Conservation (phyloP, 2,113 vertebrate species). For the Anhinga anhinga region DNA sequence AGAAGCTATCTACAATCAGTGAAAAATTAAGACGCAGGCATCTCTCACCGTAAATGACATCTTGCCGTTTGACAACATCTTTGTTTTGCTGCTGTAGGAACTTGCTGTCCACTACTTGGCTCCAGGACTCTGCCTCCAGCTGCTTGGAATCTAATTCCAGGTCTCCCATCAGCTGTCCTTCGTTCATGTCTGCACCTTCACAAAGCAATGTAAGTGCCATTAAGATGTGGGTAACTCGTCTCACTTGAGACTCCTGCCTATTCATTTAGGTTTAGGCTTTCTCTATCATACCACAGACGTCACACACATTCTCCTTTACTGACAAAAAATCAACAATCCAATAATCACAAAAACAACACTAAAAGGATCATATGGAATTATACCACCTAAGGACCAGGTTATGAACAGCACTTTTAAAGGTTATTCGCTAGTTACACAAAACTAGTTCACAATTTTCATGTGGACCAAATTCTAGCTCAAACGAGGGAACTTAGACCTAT, state of each 20-base stretch:
- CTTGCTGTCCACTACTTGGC: slow-evolving; percentile 86
- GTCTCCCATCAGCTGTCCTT: slow-evolving; percentile 94
- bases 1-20: not conserved
- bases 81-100: slow-evolving; percentile 87
- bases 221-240: not conserved
- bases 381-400: not conserved
- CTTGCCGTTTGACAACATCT: slow-evolving; percentile 90
- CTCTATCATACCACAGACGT: not conserved
- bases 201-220: not conserved
- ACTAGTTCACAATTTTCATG: not conserved
- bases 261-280: not conserved
- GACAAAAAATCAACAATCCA: not conserved
- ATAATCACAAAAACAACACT: not conserved
- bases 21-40: not conserved
- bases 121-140: slow-evolving; percentile 95
- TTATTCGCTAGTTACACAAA: not conserved
- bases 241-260: not conserved
- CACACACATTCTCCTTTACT: not conserved
- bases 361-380: not conserved
- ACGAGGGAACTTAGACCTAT: not conserved
- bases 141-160: slow-evolving; percentile 89
- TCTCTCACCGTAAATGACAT: slow-evolving; percentile 91
- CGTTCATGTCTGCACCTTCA: slow-evolving; percentile 94
- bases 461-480: not conserved
- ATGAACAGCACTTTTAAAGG: not conserved